Conservation (phyloP, 2,113 vertebrate species). For the Leptobrachium ailaonicum region DNA sequence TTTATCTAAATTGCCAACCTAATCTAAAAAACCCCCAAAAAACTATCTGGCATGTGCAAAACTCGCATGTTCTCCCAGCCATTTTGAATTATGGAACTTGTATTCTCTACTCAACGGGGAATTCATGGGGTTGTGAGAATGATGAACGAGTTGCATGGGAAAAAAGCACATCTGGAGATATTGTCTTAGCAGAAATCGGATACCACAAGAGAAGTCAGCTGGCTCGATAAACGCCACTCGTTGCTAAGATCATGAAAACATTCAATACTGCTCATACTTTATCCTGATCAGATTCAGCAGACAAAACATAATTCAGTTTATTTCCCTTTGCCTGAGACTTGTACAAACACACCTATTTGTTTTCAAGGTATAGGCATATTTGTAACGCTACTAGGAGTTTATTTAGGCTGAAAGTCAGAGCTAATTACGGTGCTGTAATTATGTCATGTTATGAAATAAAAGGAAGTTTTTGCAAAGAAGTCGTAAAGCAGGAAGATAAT, state of each 20-base stretch:
- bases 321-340: too few species aligned
- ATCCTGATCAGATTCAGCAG: neutral
- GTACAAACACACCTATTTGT: too few species aligned
- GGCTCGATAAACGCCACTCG: neutral
- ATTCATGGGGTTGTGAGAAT: constrained; percentile 8
- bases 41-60: neutral
- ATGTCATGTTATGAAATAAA: too few species aligned
- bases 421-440: too few species aligned
- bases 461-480: too few species aligned
- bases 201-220: neutral
- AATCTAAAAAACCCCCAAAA: neutral
- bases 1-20: neutral
- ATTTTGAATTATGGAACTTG: constrained; percentile 3
- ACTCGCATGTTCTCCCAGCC: neutral
- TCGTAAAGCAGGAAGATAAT: too few species aligned
- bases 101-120: neutral
- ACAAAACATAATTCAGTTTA: too few species aligned
- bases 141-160: constrained; percentile 5
- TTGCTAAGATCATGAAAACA: neutral
- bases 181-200: constrained; percentile 5
- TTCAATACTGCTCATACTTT: neutral
- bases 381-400: too few species aligned
- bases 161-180: constrained; percentile 5
- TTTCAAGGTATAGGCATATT: too few species aligned
- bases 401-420: too few species aligned